Conservation (phyloP, 1,140 invertebrate species). For the Hyphantria cunea region DNA sequence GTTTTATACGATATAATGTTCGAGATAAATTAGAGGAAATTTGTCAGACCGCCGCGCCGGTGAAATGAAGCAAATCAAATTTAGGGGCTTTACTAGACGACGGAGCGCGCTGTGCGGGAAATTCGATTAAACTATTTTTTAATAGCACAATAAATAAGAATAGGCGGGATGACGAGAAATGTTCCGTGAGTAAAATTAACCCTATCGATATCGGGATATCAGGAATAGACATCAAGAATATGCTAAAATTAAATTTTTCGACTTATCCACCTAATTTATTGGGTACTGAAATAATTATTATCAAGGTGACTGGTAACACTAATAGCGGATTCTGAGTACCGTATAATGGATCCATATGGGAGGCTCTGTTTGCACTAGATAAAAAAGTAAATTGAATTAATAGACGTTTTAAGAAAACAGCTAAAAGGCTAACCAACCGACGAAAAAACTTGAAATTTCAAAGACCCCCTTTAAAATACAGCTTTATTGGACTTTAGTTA, state of each 20-base stretch:
- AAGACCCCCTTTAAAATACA: not conserved
- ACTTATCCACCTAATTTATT: not conserved
- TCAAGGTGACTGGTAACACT: too few relatives aligned
- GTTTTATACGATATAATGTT: conserved; percentile 20
- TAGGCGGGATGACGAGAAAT: conserved; percentile 14
- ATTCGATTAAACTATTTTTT: conserved; percentile 18
- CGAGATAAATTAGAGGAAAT: conserved; percentile 25
- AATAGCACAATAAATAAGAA: conserved; percentile 21
- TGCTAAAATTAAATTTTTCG: conserved; percentile 17
- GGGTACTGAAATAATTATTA: too few relatives aligned
- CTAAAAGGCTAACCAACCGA: too few relatives aligned
- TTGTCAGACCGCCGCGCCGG: conserved; percentile 22
- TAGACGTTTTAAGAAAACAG: too few relatives aligned
- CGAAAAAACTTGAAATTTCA: not conserved
- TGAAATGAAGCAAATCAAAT: conserved; percentile 24
- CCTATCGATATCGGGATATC: conserved; percentile 2
- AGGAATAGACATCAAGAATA: conserved; percentile 1
- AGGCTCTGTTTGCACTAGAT: too few relatives aligned
- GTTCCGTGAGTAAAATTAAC: conserved; percentile 15
- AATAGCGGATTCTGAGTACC: too few relatives aligned
- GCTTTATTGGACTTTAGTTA: not conserved
- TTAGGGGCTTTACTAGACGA: conserved; percentile 18
- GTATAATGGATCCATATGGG: too few relatives aligned
- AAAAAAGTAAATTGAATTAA: too few relatives aligned
- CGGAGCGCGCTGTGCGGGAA: not conserved